Base-by-base conservation (phyloP, 1,140 invertebrate species). In the Sminthurides bifidus region DNA sequence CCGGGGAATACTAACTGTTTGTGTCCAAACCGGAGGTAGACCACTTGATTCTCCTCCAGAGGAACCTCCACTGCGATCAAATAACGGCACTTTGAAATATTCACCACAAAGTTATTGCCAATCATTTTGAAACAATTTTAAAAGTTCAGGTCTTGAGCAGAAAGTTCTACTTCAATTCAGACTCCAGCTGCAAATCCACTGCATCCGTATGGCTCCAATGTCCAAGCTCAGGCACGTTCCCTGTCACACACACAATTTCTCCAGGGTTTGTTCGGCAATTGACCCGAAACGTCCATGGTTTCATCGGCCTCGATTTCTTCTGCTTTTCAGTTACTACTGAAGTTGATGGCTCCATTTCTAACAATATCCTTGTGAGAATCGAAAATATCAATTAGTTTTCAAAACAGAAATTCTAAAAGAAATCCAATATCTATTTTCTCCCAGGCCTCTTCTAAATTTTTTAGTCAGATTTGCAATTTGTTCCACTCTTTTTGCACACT, bases 1-100 rank as follows among this genome's bases (percentile, higher is more conserved):
- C 23, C 76, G 75, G 6, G 84, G 83, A 64, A 89, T 58, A 12
- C 51, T 57, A 8, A 69, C 52, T 24, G 53, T 51, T 15, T 52
- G 61, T n/a, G 65, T 65, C 73, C 74, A 75, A 3, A 70, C 50
- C 31, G 24, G 8, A 30, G 45, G 19, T 6, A 24, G n/a, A 17
- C 8, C 15, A 27, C 23, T 17, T 17, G 24, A 29, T 23, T 30
- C n/a, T 55, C 30, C 23, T 37, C 43, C 21, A 10, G 40, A 8
- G 10, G 17, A 43, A 8, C 17, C 8, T 6, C 40, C 6, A 8
- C 17, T 6, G 8, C 21, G 40, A 19, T 10, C 14, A n/a, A 4
- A 19, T 4, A 14, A 41, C 14, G 23, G 23, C 30, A 51, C 10
- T 51, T 14, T 14, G 6, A 6, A 48, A 10, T 48, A 21, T 30